Conservation (phyloP, 1,140 invertebrate species). For the Drosophila takahashii region DNA sequence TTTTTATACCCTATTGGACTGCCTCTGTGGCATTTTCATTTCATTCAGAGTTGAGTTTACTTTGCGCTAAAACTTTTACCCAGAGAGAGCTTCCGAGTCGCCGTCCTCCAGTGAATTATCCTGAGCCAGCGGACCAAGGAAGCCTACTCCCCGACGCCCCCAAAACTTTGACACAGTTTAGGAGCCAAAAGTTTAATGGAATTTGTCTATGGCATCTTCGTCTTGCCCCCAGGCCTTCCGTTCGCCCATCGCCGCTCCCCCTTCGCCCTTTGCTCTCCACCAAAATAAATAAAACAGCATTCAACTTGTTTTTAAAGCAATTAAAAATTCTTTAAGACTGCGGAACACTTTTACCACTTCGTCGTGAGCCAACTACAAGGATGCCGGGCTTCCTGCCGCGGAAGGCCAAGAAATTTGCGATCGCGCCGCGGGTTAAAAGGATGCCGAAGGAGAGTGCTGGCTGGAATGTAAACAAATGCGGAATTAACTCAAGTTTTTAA, state of each 20-base stretch:
- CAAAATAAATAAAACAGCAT: constrained; percentile 82
- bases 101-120: constrained; percentile 71
- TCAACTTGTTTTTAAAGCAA: constrained; percentile 82
- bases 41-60: constrained; percentile 80
- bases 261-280: constrained; percentile 19
- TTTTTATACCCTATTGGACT: constrained; percentile 64
- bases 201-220: constrained; percentile 73
- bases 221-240: constrained; percentile 48
- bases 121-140: constrained; percentile 75
- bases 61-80: constrained; percentile 74
- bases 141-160: constrained; percentile 35
- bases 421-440: not conserved
- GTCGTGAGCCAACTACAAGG: constrained; percentile 23
- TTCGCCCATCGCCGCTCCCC: not conserved
- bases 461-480: constrained; percentile 56
- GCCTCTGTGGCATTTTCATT: constrained; percentile 82
- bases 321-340: constrained; percentile 82
- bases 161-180: constrained; percentile 81
- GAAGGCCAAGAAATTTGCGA: constrained; percentile 27
- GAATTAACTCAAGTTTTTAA: constrained; percentile 56
- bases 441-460: constrained; percentile 6
- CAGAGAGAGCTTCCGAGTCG: constrained; percentile 46
- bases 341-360: constrained; percentile 26
- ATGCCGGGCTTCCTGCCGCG: constrained; percentile 20
- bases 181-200: constrained; percentile 82